Base-by-base conservation (phyloP, 1,140 invertebrate species). In the Atta texana region DNA sequence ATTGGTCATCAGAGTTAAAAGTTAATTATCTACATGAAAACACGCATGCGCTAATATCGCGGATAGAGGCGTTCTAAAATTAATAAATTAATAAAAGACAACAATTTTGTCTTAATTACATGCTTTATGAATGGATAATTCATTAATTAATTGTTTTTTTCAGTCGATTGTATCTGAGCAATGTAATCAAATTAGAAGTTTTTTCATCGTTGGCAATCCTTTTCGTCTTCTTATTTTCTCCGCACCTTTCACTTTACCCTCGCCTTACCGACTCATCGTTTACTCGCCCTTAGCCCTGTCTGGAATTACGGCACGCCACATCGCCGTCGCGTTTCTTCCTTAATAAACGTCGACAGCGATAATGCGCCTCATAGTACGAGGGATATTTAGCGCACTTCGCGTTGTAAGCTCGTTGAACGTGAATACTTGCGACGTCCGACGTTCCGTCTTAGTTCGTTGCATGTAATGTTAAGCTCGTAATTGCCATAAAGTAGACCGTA, bases 291-390 rank as follows among this genome's bases (percentile, higher is more conserved):
- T 84, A 66, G 64, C 53, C 76, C 21, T 61, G 63, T 24, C 24
- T 69, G 64, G 53, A 86, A 86, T 86, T 81, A 80, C 51, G 53
- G 75, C 75, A 69, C 75, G 75, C 63, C 63, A 80, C 84, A 69
- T 86, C 75, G 75, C 51, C 71, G 80, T 84, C 80, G 80, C 80
- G 80, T 84, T 84, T 80, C 53, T 63, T 66, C 61, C 74, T 86
- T 86, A 86, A 86, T 86, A 86, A 86, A 68, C 63, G 75, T 86
- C 84, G 76, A 86, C 57, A 86, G 64, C 64, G 75, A 80, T 86
- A 86, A 86, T 80, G 63, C 39, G 63, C 80, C 69, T 84, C 80
- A 84, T 84, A 84, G 80, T 75, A 39, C 69, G 80, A 84, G 80
- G 55, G 80, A 84, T 84, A 84, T 84, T 84, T 75, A 84, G 80